Percentiles rank a stretch among this genome's conserved stretches.
Conservation (phyloP, 2,113 vertebrate species). For the Oryzias curvinotus region DNA sequence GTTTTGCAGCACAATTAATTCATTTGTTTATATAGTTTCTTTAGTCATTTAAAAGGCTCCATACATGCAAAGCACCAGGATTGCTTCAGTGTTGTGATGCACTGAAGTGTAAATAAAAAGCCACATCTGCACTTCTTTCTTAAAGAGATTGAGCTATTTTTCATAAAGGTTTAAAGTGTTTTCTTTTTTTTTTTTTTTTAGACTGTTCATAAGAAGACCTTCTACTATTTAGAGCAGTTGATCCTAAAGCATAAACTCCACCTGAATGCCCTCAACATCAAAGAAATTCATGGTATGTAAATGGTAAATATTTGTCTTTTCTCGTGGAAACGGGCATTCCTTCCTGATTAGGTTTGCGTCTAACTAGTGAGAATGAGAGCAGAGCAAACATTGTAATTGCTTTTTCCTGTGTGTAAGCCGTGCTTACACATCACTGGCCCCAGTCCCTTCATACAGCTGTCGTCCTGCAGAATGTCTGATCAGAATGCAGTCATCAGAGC, state of each 20-base stretch:
- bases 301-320: neutral
- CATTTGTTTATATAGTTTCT: too few species aligned
- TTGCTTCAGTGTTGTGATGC: too few species aligned
- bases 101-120: neutral
- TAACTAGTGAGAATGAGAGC: slow-evolving; percentile 36
- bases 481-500: slow-evolving; percentile 44
- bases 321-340: neutral
- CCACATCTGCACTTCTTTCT: neutral
- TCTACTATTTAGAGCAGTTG: slow-evolving; percentile 96
- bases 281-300: slow-evolving; percentile 92
- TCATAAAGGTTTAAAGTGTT: neutral
- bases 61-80: too few species aligned
- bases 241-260: slow-evolving; percentile 96
- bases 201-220: slow-evolving; percentile 97
- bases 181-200: slow-evolving; percentile 46
- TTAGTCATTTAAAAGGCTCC: too few species aligned
- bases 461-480: slow-evolving; percentile 35
- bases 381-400: slow-evolving; percentile 51
- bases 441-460: slow-evolving; percentile 43
- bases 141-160: neutral
- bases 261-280: slow-evolving; percentile 92
- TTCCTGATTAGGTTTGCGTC: slow-evolving; percentile 8
- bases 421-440: slow-evolving; percentile 40
- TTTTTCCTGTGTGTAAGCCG: slow-evolving; percentile 38
- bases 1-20: too few species aligned